A percentile compares a stretch with the other conserved stretches of the same genome.
Evolutionary conservation across 2,113 vertebrate species (phyloP).

Genomic region (Ctenomys sociabilis): DNA sequence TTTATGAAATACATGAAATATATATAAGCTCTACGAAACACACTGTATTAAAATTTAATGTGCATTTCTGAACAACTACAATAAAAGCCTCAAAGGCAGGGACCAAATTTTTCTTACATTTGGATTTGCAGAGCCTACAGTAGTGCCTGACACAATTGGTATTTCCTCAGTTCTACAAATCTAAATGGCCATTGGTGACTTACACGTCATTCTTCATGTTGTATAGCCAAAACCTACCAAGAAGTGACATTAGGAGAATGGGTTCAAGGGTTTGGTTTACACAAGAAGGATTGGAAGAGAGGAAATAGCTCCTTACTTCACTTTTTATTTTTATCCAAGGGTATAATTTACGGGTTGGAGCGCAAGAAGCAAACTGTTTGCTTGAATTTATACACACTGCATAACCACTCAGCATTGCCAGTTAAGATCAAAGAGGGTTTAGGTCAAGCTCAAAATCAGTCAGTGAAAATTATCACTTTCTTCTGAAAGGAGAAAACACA

Average conservation of each 20-base stretch:
- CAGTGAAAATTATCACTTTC: conserved; percentile 42
- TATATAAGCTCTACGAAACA: conserved; percentile 11
- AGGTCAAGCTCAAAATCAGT: conserved; percentile 32
- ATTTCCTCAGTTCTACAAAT: background rate
- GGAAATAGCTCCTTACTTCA: conserved; percentile 13
- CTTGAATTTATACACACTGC: background rate
- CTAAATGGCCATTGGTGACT: background rate
- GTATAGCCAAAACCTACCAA: background rate
- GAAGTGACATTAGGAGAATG: background rate
- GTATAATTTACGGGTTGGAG: background rate
- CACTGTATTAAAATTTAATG: background rate
- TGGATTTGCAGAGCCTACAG: background rate
- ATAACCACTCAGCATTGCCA: background rate
- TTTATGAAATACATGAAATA: background rate
- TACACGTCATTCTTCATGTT: background rate
- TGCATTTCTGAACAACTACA: background rate
- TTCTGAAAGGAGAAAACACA: conserved; percentile 53
- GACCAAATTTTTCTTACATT: background rate
- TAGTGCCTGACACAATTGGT: background rate
- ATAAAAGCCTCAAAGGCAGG: background rate
- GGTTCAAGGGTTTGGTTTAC: background rate
- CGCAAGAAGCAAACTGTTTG: conserved; percentile 12
- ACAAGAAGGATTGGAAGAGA: background rate
- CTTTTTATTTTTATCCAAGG: conserved; percentile 42
- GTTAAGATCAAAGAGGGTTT: background rate